phyloP scores from a whole-genome alignment of 2,888 invertebrate species.

The Halictus quadricinctus region DNA sequence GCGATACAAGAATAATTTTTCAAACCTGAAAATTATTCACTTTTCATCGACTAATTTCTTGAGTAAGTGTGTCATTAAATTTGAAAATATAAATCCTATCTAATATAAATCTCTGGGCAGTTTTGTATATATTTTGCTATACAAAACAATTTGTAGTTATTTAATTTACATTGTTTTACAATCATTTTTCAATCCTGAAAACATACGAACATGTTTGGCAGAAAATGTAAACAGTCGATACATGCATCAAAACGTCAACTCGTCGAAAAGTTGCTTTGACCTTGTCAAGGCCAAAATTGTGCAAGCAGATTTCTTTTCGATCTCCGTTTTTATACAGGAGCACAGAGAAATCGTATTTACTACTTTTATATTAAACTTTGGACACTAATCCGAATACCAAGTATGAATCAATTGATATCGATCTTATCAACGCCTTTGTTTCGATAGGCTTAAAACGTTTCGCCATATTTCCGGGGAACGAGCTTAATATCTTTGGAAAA shows the following conservation, averaged over 20 bases:
- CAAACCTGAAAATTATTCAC: neutral
- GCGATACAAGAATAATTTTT: neutral
- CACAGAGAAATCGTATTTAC: neutral
- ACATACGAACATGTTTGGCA: neutral
- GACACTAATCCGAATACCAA: slow-evolving; percentile 24
- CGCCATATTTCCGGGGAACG: slow-evolving; percentile 4
- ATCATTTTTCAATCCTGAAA: neutral
- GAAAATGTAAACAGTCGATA: neutral
- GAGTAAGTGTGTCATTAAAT: too few relatives aligned
- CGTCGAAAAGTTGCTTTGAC: neutral
- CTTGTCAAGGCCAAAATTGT: neutral
- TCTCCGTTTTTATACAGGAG: neutral
- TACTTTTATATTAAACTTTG: slow-evolving; percentile 13
- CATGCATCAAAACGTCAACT: neutral
- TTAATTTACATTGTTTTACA: neutral
- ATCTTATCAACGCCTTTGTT: slow-evolving; percentile 37
- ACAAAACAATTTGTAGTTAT: too few relatives aligned
- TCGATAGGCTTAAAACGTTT: slow-evolving; percentile 8
- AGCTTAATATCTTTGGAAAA: neutral
- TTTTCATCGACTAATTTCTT: neutral
- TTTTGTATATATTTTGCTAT: too few relatives aligned
- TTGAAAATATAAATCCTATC: too few relatives aligned
- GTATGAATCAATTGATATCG: slow-evolving; percentile 22
- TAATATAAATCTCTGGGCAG: too few relatives aligned
- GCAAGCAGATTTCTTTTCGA: neutral